These are phyloP conservation scores for Hybognathus amarus DNA, from an alignment of 2,797 vertebrate species.

Conservation along the genomic window DNA sequence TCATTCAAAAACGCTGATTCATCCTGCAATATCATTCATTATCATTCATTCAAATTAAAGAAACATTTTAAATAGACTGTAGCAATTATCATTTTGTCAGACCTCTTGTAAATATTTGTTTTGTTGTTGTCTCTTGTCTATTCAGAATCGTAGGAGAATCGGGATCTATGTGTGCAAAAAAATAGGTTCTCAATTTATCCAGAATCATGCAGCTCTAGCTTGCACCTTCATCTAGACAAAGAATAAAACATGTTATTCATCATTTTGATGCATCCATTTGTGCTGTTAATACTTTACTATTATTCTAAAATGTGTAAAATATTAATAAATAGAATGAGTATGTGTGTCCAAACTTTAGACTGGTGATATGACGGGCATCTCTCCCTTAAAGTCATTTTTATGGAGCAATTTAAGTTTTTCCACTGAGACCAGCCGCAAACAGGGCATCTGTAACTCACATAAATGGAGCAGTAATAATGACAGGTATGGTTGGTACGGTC, in stretches of 20 bases:
- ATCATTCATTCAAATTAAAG: background rate
- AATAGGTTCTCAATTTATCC: background rate
- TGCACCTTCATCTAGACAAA: background rate
- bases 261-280: background rate
- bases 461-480: slow-evolving; percentile 5
- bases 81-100: background rate
- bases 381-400: background rate
- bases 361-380: background rate
- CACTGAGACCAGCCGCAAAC: background rate
- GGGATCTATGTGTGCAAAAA: background rate
- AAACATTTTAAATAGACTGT: background rate
- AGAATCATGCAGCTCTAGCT: background rate
- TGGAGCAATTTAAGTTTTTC: background rate
- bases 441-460: slow-evolving; percentile 27
- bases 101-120: background rate
- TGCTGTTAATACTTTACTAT: background rate
- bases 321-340: background rate
- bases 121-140: background rate
- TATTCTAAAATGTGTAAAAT: background rate
- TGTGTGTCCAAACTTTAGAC: background rate
- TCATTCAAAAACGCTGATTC: background rate
- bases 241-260: background rate
- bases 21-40: background rate
- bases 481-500: slow-evolving; percentile 27
- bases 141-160: background rate